Conservation (phyloP, 1,140 invertebrate genomes). For the Zaprionus taronus region DNA sequence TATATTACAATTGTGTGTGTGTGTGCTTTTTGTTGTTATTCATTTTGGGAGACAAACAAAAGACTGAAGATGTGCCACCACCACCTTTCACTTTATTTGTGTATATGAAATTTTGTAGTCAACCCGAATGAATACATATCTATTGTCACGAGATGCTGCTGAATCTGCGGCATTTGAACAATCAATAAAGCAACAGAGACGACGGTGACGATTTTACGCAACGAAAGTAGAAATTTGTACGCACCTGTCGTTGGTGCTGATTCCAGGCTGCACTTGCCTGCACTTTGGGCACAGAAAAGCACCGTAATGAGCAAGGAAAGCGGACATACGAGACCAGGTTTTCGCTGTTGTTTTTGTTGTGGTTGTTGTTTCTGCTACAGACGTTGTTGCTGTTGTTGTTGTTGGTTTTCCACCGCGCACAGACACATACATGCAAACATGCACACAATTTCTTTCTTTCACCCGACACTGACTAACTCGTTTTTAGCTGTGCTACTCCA, state of each 20-base stretch:
- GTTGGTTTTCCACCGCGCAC: constrained; percentile 45
- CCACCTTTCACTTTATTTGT: constrained; percentile 77
- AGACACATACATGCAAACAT: constrained; percentile 40
- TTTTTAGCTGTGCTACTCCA: constrained; percentile 51
- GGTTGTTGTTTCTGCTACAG: constrained; percentile 33
- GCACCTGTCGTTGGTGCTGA: constrained; percentile 49
- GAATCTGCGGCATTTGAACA: constrained; percentile 47
- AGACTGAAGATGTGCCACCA: constrained; percentile 58
- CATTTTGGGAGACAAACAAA: constrained; percentile 27
- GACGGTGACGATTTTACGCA: constrained; percentile 22
- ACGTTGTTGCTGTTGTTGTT: constrained; percentile 1
- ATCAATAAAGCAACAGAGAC: constrained; percentile 45
- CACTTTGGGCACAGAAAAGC: constrained; percentile 63
- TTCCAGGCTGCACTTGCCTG: constrained; percentile 61
- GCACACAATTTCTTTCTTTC: constrained; percentile 54
- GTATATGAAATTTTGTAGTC: constrained; percentile 25
- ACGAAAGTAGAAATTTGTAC: constrained; percentile 54
- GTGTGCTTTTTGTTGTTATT: constrained; percentile 31
- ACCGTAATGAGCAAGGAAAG: constrained; percentile 79
- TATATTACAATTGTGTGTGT: constrained; percentile 40
- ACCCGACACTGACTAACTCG: constrained; percentile 64
- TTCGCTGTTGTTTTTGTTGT: constrained; percentile 45
- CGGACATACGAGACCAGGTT: constrained; percentile 75
- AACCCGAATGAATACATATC: constrained; percentile 66
- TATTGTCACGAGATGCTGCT: constrained; percentile 51